Evolutionary conservation across 2,797 vertebrate species (phyloP).

Genomic region (Acipenser oxyrinchus): DNA sequence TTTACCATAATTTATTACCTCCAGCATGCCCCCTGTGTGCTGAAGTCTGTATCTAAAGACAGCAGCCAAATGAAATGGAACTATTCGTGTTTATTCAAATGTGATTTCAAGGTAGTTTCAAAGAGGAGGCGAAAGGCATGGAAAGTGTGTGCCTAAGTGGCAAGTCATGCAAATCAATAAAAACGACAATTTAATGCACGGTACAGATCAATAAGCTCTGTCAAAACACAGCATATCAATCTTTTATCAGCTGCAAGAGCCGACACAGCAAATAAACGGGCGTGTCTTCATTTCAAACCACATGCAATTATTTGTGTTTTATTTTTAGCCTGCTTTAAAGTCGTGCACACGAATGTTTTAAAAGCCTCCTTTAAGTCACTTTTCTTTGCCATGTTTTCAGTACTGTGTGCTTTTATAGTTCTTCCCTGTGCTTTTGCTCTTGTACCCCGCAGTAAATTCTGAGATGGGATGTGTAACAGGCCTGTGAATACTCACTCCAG

Average conservation of each 20-base stretch:
- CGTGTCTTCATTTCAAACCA: neutral
- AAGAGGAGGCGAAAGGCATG: neutral
- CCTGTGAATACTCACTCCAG: constrained; percentile 30
- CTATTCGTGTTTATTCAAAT: too few relatives aligned
- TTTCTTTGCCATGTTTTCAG: too few relatives aligned
- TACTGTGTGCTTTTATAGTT: too few relatives aligned
- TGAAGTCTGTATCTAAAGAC: too few relatives aligned
- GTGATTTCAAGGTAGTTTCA: neutral
- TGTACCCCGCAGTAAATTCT: neutral
- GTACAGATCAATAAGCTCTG: neutral
- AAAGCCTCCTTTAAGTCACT: too few relatives aligned
- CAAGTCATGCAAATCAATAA: neutral
- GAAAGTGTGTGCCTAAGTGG: neutral
- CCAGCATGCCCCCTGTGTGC: too few relatives aligned
- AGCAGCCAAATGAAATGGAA: too few relatives aligned
- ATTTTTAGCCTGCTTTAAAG: too few relatives aligned
- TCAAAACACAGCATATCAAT: neutral
- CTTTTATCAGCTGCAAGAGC: neutral
- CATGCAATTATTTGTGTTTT: too few relatives aligned
- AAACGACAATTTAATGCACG: neutral
- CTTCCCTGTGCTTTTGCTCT: neutral
- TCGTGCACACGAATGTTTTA: too few relatives aligned
- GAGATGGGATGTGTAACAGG: too few relatives aligned
- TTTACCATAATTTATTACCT: too few relatives aligned
- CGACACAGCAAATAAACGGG: neutral